Percentiles rank a stretch among this genome's conserved stretches.
These are phyloP conservation scores for Dissostichus mawsoni DNA, from an alignment of 2,113 vertebrate genomes.

Conservation along the genomic window DNA sequence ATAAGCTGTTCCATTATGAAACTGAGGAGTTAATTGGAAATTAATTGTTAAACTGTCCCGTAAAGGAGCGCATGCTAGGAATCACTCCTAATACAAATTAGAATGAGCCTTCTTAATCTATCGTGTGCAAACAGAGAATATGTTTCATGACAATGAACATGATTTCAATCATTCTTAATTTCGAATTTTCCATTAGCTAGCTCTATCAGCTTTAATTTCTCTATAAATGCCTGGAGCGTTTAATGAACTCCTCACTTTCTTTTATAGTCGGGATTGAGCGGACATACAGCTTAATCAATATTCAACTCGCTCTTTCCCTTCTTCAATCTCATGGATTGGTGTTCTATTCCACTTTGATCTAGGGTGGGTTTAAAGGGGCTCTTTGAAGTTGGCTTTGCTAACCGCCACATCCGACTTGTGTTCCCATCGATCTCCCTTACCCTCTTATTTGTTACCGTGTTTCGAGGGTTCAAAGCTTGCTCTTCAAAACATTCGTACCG, in stretches of 20 bases:
- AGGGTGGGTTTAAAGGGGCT: constrained; percentile 75
- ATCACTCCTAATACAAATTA: constrained; percentile 42
- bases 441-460: constrained; percentile 80
- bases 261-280: constrained; percentile 63
- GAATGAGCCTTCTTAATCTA: constrained; percentile 40
- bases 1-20: constrained; percentile 5
- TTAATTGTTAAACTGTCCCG: constrained; percentile 38
- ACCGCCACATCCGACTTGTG: constrained; percentile 82
- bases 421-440: constrained; percentile 82
- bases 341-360: constrained; percentile 83
- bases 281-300: constrained; percentile 81
- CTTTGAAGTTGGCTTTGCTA: constrained; percentile 86
- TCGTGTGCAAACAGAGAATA: constrained; percentile 40
- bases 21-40: constrained; percentile 46
- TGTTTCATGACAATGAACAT: constrained; percentile 56
- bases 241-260: constrained; percentile 70
- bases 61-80: constrained; percentile 31
- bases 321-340: constrained; percentile 81
- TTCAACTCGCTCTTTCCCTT: constrained; percentile 75
- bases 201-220: constrained; percentile 61
- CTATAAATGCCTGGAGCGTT: constrained; percentile 55
- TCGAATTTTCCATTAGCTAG: constrained; percentile 40
- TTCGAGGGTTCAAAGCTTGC: constrained; percentile 79
- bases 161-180: constrained; percentile 62
- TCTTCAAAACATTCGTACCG: constrained; percentile 60